These are phyloP conservation scores for Danaus plexippus DNA, from an alignment of 1,140 invertebrate species.

Conservation along the genomic window DNA sequence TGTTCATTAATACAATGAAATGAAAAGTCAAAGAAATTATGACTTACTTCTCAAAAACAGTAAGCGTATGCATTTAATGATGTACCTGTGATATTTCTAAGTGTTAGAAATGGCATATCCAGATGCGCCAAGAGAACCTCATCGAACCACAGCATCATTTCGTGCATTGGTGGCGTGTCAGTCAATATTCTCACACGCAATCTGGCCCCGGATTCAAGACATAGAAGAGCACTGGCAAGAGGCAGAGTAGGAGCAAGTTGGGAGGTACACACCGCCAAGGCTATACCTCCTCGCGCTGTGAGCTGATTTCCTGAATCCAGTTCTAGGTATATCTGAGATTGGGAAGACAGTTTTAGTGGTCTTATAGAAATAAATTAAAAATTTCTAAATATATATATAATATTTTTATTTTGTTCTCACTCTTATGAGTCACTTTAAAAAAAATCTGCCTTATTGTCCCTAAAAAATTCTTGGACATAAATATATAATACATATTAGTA, in stretches of 20 bases:
- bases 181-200: slow-evolving; percentile 26
- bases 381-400: too few relatives aligned
- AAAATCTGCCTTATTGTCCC: too few relatives aligned
- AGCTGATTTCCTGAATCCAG: slow-evolving; percentile 23
- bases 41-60: not conserved
- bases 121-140: slow-evolving; percentile 80
- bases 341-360: too few relatives aligned
- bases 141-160: slow-evolving; percentile 83
- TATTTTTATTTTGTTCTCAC: too few relatives aligned
- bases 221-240: slow-evolving; percentile 18
- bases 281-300: slow-evolving; percentile 21
- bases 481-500: not conserved
- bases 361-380: too few relatives aligned
- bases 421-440: too few relatives aligned
- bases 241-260: slow-evolving; percentile 21
- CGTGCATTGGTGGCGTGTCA: slow-evolving; percentile 31
- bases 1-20: too few relatives aligned
- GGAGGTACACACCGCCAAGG: slow-evolving; percentile 14
- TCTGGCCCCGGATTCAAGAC: slow-evolving; percentile 7
- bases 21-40: too few relatives aligned
- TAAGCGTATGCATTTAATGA: slow-evolving; percentile 15
- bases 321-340: slow-evolving; percentile 28
- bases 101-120: slow-evolving; percentile 85
- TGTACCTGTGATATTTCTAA: slow-evolving; percentile 85
- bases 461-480: not conserved